These are phyloP conservation scores for Notiomystis cincta DNA, from an alignment of 2,113 vertebrate genomes.

Conservation along the genomic window DNA sequence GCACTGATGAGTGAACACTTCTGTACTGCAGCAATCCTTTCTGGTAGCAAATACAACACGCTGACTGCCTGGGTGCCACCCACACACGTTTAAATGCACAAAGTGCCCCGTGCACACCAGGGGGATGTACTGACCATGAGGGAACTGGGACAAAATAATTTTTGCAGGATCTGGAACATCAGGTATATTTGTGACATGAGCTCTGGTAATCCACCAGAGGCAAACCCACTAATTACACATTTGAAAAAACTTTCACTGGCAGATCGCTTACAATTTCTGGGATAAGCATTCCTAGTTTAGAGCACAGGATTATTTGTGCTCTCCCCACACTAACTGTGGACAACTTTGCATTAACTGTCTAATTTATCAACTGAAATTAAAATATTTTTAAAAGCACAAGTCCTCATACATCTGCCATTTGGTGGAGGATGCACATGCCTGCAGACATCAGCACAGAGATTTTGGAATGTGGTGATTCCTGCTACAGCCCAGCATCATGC, in stretches of 20 bases:
- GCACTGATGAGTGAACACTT: neutral
- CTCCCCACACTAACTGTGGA: neutral
- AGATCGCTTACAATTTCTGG: neutral
- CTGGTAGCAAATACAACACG: neutral
- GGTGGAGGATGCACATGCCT: neutral
- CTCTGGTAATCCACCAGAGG: neutral
- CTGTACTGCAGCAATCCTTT: neutral
- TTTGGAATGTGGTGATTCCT: neutral
- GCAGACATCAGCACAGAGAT: neutral
- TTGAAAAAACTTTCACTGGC: neutral
- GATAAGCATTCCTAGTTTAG: neutral
- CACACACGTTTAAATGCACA: accelerated
- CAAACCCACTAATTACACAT: neutral
- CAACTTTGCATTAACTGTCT: neutral
- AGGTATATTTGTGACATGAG: neutral
- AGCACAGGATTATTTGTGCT: neutral
- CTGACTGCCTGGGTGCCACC: neutral
- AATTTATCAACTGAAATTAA: neutral
- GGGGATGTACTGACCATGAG: neutral
- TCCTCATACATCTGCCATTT: neutral
- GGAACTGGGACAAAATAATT: neutral
- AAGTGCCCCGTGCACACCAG: accelerated
- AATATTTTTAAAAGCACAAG: neutral
- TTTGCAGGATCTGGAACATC: neutral
- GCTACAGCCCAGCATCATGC: neutral